These are phyloP conservation scores for Hemicrepidius hirtus DNA, from an alignment of 2,888 invertebrate species.

Conservation along the genomic window DNA sequence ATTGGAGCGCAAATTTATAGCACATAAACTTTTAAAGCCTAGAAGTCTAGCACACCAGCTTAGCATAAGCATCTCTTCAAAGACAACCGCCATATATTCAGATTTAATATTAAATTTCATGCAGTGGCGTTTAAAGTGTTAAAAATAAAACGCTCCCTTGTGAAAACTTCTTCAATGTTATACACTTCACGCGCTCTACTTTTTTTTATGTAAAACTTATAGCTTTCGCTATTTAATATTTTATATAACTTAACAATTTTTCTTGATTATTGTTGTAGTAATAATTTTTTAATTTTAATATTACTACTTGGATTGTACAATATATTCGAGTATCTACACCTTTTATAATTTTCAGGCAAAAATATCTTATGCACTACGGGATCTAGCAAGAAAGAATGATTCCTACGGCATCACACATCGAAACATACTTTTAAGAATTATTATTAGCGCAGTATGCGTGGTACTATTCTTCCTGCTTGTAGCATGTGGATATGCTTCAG, in stretches of 20 bases:
- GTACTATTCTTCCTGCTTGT: conserved; percentile 35
- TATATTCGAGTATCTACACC: too few relatives aligned
- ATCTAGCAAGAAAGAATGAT: conserved; percentile 8
- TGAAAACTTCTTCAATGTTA: conserved; percentile 6
- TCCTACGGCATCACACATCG: conserved; percentile 31
- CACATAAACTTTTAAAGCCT: conserved; percentile 4
- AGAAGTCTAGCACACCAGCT: conserved; percentile 1
- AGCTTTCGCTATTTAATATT: background rate
- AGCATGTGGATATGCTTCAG: conserved; percentile 41
- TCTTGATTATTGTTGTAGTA: too few relatives aligned
- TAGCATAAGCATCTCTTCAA: conserved; percentile 12
- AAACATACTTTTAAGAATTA: conserved; percentile 36
- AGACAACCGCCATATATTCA: conserved; percentile 13
- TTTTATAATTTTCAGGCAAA: conserved; percentile 39
- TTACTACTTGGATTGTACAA: too few relatives aligned
- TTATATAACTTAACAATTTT: too few relatives aligned
- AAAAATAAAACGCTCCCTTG: conserved; percentile 9
- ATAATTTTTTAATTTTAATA: too few relatives aligned
- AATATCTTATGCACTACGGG: conserved; percentile 41
- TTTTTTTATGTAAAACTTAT: background rate
- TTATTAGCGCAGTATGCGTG: conserved; percentile 38
- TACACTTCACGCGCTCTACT: background rate
- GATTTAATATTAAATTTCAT: conserved; percentile 16
- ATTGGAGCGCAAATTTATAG: conserved; percentile 9
- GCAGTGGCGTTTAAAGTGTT: conserved; percentile 12